Evolutionary conservation across 2,888 invertebrate genomes (phyloP), one percentile per base, ranked within the genome.

Genomic region (Eumerus sabulonum): DNA sequence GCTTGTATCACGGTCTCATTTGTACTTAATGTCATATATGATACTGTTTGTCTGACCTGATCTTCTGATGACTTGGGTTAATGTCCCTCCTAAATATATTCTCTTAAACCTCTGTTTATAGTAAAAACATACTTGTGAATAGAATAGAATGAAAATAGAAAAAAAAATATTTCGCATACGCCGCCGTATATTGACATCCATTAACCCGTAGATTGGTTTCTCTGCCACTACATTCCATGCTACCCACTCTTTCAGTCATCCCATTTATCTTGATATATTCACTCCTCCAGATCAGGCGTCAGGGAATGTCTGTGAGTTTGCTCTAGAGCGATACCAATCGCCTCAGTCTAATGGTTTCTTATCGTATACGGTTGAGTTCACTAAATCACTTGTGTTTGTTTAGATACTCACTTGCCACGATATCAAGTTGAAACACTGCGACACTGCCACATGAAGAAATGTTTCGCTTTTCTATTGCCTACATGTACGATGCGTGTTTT

Each of bases 281-380:
- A 27, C 27, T 7, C 40, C 40, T 11, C 40, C 11, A 9, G 40
- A 40, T n/a, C 11, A 40, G 12, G 1, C 14, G 63, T 48, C 63
- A 11, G 19, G 67, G 48, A 64, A 64, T 53, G 36, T 56, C 36
- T 47, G 38, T 13, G 27, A 18, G 57, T 40, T 67, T 66, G 36
- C 66, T 47, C 14, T 50, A 18, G n/a, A 44, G n/a, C 50, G 67
- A 45, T 67, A 14, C 19, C 44, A 53, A 70, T 76, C 53, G 48
- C 16, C n/a, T n/a, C 36, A 40, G 27, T 42, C 42, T 64, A 59
- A 63, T 64, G 68, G 16, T 35, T 60, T 54, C 42, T 48, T 18
- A 53, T 18, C n/a, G 7, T 18, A 42, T 1, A 57, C 53, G 19
- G 14, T 48, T 51, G 17, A 36, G 12, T 57, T 63, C 16, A 27